Evolutionary conservation across 1,140 invertebrate genomes (phyloP).

Genomic region (Archivesica marissinica): DNA sequence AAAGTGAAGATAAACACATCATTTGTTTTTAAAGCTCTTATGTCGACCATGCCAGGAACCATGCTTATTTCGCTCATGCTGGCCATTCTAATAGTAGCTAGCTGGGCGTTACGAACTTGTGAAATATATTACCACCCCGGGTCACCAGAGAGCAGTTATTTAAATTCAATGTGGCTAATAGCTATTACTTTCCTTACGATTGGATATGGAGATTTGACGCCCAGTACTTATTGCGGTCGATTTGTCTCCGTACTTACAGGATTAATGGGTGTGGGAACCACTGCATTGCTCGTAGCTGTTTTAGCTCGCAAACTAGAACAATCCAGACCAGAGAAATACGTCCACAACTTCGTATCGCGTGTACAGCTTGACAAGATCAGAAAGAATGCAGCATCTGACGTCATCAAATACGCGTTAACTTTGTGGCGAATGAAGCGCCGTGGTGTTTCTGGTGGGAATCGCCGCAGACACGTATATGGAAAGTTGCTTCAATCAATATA

Average conservation of each 20-base stretch:
- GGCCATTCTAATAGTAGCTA: conserved; percentile 77
- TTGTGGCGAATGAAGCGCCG: conserved; percentile 69
- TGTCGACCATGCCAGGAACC: conserved; percentile 82
- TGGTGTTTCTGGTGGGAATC: conserved; percentile 26
- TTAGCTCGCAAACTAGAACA: conserved; percentile 78
- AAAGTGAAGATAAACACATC: conserved; percentile 82
- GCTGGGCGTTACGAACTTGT: conserved; percentile 82
- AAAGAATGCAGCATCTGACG: conserved; percentile 74
- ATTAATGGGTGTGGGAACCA: conserved; percentile 80
- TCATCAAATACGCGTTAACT: conserved; percentile 75
- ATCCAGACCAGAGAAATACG: conserved; percentile 76
- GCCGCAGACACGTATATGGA: conserved; percentile 67
- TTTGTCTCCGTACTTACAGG: conserved; percentile 77
- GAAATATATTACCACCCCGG: conserved; percentile 77
- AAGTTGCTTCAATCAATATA: conserved; percentile 71
- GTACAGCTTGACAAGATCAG: conserved; percentile 73
- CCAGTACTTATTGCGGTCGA: conserved; percentile 78
- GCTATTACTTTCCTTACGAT: conserved; percentile 80
- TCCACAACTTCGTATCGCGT: conserved; percentile 74
- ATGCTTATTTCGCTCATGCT: conserved; percentile 79
- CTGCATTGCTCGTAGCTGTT: conserved; percentile 80
- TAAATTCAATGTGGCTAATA: conserved; percentile 78
- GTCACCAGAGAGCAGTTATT: conserved; percentile 65
- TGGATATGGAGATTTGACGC: conserved; percentile 80
- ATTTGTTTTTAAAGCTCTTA: conserved; percentile 84